Percentiles rank a stretch among this genome's conserved stretches.
Conservation (phyloP, 2,888 invertebrate genomes). For the Hypomecis atomaria region DNA sequence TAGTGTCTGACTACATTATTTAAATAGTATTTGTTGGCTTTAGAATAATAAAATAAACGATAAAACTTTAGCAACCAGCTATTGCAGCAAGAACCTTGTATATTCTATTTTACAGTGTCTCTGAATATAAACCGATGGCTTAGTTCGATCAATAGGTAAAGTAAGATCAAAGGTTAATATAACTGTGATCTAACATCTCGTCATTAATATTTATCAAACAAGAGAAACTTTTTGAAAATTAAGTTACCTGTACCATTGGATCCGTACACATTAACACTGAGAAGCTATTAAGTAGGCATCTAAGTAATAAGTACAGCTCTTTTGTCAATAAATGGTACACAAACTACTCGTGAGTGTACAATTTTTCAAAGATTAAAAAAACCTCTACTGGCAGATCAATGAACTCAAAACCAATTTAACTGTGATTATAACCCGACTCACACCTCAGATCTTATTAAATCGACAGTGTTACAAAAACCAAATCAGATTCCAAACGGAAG, state of each 20-base stretch:
- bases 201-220: too few species aligned
- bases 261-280: too few species aligned
- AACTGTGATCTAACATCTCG: too few species aligned
- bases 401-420: background rate
- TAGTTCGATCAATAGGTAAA: too few species aligned
- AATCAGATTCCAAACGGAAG: slow-evolving; percentile 36
- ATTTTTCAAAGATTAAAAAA: background rate
- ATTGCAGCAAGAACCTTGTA: background rate
- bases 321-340: too few species aligned
- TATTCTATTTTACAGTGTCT: background rate
- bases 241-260: too few species aligned
- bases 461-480: slow-evolving; percentile 13
- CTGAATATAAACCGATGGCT: too few species aligned
- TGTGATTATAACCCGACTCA: background rate
- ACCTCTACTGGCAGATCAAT: background rate
- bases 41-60: slow-evolving; percentile 1
- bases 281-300: too few species aligned
- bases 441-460: background rate
- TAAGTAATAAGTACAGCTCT: too few species aligned
- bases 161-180: too few species aligned
- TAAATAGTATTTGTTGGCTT: background rate
- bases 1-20: slow-evolving; percentile 7
- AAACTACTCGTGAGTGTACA: too few species aligned
- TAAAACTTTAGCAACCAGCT: background rate
- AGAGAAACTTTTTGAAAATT: too few species aligned